A percentile compares a stretch with the other conserved stretches of the same genome.
Conservation (phyloP, 2,113 vertebrate species). For the Campylomormyrus tamandua region DNA sequence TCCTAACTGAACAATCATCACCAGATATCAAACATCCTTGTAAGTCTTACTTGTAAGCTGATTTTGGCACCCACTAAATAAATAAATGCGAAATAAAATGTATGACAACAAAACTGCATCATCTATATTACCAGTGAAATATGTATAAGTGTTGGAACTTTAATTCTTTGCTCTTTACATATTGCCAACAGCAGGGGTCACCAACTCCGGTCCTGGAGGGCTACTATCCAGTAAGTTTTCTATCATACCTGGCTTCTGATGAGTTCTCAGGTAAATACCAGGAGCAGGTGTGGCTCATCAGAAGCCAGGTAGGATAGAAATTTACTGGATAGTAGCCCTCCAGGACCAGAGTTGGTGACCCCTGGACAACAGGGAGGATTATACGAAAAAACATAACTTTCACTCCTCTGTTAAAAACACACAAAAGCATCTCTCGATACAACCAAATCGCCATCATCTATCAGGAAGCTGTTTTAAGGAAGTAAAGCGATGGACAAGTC, state of each 20-base stretch:
- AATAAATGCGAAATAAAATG: not conserved
- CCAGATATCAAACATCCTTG: not conserved
- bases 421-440: not conserved
- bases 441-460: not conserved
- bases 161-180: not conserved
- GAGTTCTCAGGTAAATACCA: too few relatives aligned
- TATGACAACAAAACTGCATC: not conserved
- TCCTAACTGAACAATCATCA: not conserved
- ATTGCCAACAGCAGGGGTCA: not conserved
- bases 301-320: too few relatives aligned
- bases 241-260: too few relatives aligned
- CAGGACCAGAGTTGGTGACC: too few relatives aligned
- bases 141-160: not conserved
- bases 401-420: not conserved
- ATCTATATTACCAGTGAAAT: not conserved
- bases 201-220: too few relatives aligned
- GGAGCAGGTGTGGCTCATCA: too few relatives aligned
- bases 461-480: not conserved
- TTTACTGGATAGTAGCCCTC: too few relatives aligned
- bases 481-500: not conserved
- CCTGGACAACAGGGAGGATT: not conserved
- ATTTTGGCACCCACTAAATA: not conserved
- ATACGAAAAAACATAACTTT: not conserved
- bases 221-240: too few relatives aligned
- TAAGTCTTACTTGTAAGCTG: not conserved